Evolutionary conservation across 2,113 vertebrate genomes (phyloP).

Genomic region (Notarius quadriscutis): DNA sequence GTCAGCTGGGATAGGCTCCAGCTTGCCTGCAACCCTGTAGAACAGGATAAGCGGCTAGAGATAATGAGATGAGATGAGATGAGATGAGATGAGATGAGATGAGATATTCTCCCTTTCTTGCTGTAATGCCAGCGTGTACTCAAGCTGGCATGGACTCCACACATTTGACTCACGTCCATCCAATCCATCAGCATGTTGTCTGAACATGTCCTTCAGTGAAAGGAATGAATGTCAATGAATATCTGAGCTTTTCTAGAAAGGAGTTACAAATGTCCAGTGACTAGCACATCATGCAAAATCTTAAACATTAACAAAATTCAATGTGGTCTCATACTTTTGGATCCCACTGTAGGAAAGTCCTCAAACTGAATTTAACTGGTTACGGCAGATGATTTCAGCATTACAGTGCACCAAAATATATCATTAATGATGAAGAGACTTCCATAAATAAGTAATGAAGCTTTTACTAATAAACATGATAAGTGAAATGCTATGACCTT

Average conservation of each 20-base stretch:
- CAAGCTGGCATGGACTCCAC: too few species aligned
- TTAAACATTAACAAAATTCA: neutral
- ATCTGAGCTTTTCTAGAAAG: neutral
- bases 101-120: neutral
- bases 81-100: too few species aligned
- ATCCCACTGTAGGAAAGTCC: neutral
- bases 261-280: neutral
- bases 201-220: neutral
- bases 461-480: neutral
- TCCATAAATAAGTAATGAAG: neutral
- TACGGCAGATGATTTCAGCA: neutral
- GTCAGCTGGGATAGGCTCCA: too few species aligned
- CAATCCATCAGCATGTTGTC: neutral
- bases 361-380: neutral
- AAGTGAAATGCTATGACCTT: neutral
- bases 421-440: neutral
- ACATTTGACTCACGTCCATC: neutral
- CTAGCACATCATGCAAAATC: too few species aligned
- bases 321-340: neutral
- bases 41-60: too few species aligned
- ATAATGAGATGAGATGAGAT: too few species aligned
- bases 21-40: too few species aligned
- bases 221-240: neutral
- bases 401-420: neutral
- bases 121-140: too few species aligned